Evolutionary conservation across 1,140 invertebrate species (phyloP), one percentile per base, ranked within the genome.

Genomic region (Ylistrum balloti): DNA sequence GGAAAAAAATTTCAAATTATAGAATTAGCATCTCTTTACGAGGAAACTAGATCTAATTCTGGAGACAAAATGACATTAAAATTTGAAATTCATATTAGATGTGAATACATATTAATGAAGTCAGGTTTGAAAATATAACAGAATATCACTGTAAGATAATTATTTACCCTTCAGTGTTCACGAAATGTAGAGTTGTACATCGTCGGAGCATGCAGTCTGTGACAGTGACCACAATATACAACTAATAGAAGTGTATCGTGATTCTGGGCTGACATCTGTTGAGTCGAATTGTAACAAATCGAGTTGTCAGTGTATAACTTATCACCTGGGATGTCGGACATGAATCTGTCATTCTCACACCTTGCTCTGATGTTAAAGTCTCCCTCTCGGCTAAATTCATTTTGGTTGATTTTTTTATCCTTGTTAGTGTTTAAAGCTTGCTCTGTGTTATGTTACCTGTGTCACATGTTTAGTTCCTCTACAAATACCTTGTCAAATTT

Each of bases 321-420:
- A 74, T 74, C 56, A 28, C 56, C 11, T 11, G 22, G 7, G 22
- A 5, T 74, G 56, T 74, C 56, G 28, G 56, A 7, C n/a, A n/a
- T 74, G 56, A 28, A 74, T 74, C 56, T n/a, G 28, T 74, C 56
- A 74, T 74, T 74, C 28, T 74, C 9, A n/a, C 56, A 74, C 56
- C 56, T 74, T 28, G 2, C 22, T 28, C 22, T 74, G 22, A 74
- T 28, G 22, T 74, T 74, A n/a, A 48, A 74, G 5, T 74, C 56
- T 74, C 28, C 56, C 56, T 74, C 56, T 28, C 22, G 56, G 56
- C 56, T 74, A 74, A 74, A 74, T 28, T 74, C 56, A 74, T n/a
- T 74, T 74, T 28, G 1, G 15, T 5, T 74, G 15, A 11, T 28
- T 74, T 74, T 48, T 74, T 74, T 5, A 17, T 74, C n/a, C 41